Conservation (phyloP, 2,888 invertebrate species). For the Cyaniris semiargus region DNA sequence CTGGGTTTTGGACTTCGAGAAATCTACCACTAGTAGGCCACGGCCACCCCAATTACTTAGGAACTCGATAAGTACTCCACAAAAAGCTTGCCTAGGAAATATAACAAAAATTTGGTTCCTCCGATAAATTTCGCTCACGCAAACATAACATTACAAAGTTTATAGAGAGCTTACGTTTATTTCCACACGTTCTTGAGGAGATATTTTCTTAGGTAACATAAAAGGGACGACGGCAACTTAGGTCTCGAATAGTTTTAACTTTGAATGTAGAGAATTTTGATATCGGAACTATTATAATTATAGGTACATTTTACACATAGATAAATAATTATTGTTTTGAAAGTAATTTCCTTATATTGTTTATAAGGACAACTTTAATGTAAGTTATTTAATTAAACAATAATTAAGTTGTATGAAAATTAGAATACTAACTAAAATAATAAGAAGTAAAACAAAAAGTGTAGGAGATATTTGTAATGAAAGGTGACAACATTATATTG, state of each 20-base stretch:
- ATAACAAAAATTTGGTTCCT: slow-evolving; percentile 17
- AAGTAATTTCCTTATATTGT: too few species aligned
- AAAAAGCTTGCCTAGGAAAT: slow-evolving; percentile 21
- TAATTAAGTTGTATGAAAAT: too few species aligned
- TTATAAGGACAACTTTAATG: too few species aligned
- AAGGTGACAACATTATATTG: too few species aligned
- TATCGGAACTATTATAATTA: too few species aligned
- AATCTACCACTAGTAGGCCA: neutral
- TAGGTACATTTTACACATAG: too few species aligned
- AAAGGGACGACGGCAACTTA: neutral
- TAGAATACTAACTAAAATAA: too few species aligned
- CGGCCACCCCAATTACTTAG: neutral
- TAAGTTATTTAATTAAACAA: too few species aligned
- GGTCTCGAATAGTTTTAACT: neutral
- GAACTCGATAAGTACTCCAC: neutral
- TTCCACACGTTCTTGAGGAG: slow-evolving; percentile 22
- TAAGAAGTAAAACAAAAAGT: too few species aligned
- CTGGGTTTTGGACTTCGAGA: neutral
- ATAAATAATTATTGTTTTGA: too few species aligned
- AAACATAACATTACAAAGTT: slow-evolving; percentile 26
- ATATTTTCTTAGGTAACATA: slow-evolving; percentile 14
- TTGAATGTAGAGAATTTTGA: neutral
- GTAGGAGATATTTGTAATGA: too few species aligned
- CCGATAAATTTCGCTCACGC: slow-evolving; percentile 16
- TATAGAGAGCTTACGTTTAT: slow-evolving; percentile 17